phyloP scores from a whole-genome alignment of 2,113 vertebrate genomes.

The Junco hyemalis region DNA sequence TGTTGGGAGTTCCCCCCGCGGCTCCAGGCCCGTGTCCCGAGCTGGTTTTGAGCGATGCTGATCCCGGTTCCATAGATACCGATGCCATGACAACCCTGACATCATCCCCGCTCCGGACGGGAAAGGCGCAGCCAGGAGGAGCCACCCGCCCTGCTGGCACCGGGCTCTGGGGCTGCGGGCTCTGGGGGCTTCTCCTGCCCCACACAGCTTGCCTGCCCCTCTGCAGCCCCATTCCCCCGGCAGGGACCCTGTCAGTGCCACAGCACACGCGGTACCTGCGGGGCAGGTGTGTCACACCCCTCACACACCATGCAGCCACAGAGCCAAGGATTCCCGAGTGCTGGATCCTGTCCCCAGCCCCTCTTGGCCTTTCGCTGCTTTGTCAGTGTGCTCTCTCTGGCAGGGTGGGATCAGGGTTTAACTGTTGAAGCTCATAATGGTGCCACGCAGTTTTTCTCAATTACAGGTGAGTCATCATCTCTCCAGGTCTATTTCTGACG shows the following conservation, averaged over 20 bases:
- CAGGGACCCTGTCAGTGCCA: accelerated
- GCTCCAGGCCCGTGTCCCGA: conserved; percentile 6
- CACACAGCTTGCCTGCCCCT: neutral
- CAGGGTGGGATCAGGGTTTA: neutral
- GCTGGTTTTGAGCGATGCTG: neutral
- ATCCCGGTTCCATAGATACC: conserved; percentile 56
- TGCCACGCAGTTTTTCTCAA: conserved; percentile 1
- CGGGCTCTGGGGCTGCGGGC: neutral
- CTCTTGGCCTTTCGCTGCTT: neutral
- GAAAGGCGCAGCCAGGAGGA: neutral
- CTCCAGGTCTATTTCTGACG: conserved; percentile 51
- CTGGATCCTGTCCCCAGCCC: neutral
- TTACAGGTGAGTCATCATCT: conserved; percentile 58
- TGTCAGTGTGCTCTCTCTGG: neutral
- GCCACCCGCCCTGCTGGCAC: neutral
- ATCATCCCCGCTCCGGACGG: conserved; percentile 45
- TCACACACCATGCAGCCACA: accelerated
- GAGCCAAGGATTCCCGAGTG: accelerated
- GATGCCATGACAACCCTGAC: conserved; percentile 72
- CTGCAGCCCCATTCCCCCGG: accelerated
- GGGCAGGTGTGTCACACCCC: neutral
- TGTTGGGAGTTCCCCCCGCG: neutral
- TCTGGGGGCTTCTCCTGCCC: neutral
- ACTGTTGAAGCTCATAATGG: neutral
- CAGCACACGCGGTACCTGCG: accelerated